A percentile compares a stretch with the other conserved stretches of the same genome.
Evolutionary conservation across 2,797 vertebrate species (phyloP).

Genomic region (Enoplosus armatus): DNA sequence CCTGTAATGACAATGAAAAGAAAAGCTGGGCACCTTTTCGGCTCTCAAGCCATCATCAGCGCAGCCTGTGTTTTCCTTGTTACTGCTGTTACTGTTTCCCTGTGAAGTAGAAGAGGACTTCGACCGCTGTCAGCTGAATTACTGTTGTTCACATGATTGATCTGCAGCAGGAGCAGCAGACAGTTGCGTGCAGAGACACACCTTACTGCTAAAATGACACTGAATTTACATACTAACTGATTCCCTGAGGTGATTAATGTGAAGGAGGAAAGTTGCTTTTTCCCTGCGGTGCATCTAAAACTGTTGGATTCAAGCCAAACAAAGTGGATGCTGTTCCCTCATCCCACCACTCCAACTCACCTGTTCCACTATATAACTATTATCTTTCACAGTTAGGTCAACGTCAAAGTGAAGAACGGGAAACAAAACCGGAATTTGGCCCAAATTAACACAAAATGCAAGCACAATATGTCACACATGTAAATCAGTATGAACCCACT

Average conservation of each 20-base stretch:
- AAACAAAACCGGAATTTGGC: background rate
- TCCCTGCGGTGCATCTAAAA: slow-evolving; percentile 12
- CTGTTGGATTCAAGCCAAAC: slow-evolving; percentile 23
- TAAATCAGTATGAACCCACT: background rate
- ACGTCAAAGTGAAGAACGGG: slow-evolving; percentile 9
- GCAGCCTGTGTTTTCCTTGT: slow-evolving; percentile 60
- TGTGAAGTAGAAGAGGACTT: slow-evolving; percentile 50
- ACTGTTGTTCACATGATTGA: slow-evolving; percentile 63
- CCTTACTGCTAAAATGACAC: slow-evolving; percentile 22
- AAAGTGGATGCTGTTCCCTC: background rate
- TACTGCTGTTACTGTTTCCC: slow-evolving; percentile 51
- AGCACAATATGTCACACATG: background rate
- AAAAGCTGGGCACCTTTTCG: slow-evolving; percentile 36
- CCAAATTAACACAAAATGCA: background rate
- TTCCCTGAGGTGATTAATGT: slow-evolving; percentile 33
- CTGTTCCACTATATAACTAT: slow-evolving; percentile 2
- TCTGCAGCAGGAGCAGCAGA: slow-evolving; percentile 44
- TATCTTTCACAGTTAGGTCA: background rate
- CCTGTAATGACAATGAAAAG: slow-evolving; percentile 60
- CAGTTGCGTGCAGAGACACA: slow-evolving; percentile 31
- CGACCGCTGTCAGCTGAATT: slow-evolving; percentile 55
- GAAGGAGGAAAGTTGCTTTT: background rate
- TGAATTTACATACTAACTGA: slow-evolving; percentile 20
- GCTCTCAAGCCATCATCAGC: slow-evolving; percentile 42
- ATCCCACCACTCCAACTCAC: background rate